phyloP scores from a whole-genome alignment of 2,113 vertebrate species.

The Colistium nudipinnis region DNA sequence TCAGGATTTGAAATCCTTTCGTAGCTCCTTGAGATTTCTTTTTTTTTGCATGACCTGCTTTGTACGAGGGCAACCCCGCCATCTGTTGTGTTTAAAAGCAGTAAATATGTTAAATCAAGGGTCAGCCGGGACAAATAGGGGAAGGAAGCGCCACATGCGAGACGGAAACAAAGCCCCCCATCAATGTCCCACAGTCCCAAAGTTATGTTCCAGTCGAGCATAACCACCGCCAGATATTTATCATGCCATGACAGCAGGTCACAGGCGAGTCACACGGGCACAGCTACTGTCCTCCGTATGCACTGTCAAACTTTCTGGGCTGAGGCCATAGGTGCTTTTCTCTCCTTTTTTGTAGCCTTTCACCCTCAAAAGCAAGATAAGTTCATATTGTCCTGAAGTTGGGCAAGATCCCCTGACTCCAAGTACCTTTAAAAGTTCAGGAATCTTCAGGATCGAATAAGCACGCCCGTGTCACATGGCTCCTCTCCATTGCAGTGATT shows the following conservation, averaged over 20 bases:
- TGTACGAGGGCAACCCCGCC: slow-evolving; percentile 33
- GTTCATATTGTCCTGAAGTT: slow-evolving; percentile 13
- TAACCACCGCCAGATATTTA: slow-evolving; percentile 64
- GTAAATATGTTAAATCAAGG: slow-evolving; percentile 80
- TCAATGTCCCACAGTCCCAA: slow-evolving; percentile 36
- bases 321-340: slow-evolving; percentile 16
- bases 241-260: slow-evolving; percentile 69
- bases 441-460: not conserved
- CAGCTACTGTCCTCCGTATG: slow-evolving; percentile 36
- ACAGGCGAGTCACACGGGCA: slow-evolving; percentile 39
- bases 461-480: not conserved
- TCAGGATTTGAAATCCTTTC: slow-evolving; percentile 77
- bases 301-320: slow-evolving; percentile 32
- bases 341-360: slow-evolving; percentile 30
- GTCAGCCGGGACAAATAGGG: slow-evolving; percentile 81
- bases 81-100: slow-evolving; percentile 86
- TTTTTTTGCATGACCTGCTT: slow-evolving; percentile 76
- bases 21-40: slow-evolving; percentile 38
- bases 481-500: too few species aligned
- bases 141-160: slow-evolving; percentile 76
- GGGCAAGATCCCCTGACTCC: not conserved
- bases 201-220: slow-evolving; percentile 28
- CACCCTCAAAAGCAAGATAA: slow-evolving; percentile 3
- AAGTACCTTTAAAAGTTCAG: not conserved
- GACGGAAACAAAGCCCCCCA: slow-evolving; percentile 57